Base-by-base conservation (phyloP, 1,140 invertebrate species). In the Heliconius congener region DNA sequence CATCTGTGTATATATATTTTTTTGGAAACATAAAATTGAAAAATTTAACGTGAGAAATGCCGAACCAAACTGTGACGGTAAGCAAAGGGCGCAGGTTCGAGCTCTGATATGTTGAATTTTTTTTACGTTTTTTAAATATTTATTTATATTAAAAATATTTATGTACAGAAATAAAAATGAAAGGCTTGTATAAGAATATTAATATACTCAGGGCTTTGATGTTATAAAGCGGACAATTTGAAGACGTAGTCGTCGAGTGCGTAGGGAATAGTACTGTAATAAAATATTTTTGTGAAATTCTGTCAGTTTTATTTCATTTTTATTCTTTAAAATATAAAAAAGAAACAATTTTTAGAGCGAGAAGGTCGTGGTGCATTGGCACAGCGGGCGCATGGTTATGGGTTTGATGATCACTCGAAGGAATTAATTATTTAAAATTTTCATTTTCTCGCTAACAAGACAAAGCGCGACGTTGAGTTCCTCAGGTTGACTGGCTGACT, bases 201-300 rank as follows among this genome's bases (percentile, higher is more conserved):
- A 55, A 55, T 55, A 55, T n/a, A 60, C 57, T 46, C 42, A 60
- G 57, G 9, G n/a, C 9, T n/a, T 11, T 3, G 57, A 23, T 23
- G 42, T 46, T 46, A 46, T 46, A 4, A 60, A 23, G 57, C n/a
- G 57, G 19, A n/a, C 19, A 23, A 23, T 60, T 46, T 46, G 42
- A 16, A 16, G 27, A 16, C 60, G 74, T 76, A 76, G 74, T 37
- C 39, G 74, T 71, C 39, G 39, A 66, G 74, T 76, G 74, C 74
- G 39, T 76, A 76, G 74, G 9, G 19, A 42, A n/a, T 72, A 42
- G 37, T 50, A 37, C 16, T 50, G 34, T 42, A 76, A 76, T 70
- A 71, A 71, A 71, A 30, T 76, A 76, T 76, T 76, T 52, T 76
- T 76, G 60, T 70, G 74, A 50, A 76, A 11, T 27, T 19, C 52